Conservation (phyloP, 2,797 vertebrate species). For the Uromys caudimaculatus region DNA sequence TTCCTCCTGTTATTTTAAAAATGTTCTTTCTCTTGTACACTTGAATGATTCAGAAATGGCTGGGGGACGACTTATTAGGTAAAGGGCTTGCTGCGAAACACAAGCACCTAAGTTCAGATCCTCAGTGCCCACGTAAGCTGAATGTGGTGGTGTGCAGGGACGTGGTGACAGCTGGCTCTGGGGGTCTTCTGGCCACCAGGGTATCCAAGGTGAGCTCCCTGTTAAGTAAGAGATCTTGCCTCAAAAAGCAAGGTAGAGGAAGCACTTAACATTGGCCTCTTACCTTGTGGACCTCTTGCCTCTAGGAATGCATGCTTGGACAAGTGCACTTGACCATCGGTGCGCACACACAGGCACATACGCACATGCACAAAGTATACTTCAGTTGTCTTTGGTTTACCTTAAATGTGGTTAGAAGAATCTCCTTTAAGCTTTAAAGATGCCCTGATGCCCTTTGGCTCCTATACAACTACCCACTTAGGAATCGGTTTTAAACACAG, state of each 20-base stretch:
- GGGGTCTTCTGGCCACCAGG: background rate
- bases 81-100: background rate
- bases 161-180: background rate
- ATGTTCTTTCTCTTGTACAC: conserved; percentile 50
- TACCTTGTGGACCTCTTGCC: background rate
- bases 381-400: background rate
- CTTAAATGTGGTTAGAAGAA: background rate
- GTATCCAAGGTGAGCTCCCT: background rate
- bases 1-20: background rate
- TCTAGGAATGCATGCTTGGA: background rate
- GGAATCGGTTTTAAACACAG: background rate
- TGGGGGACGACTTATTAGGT: background rate
- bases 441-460: background rate
- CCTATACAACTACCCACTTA: background rate
- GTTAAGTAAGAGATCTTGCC: background rate
- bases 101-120: background rate
- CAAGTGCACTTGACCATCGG: background rate
- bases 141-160: background rate
- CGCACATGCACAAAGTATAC: background rate
- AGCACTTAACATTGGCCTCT: background rate
- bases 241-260: background rate
- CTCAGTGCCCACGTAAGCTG: background rate
- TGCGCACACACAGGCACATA: background rate
- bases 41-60: conserved; percentile 41
- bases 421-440: conserved; percentile 57